Evolutionary conservation across 1,140 invertebrate species (phyloP).

Genomic region (Platyura marginata): DNA sequence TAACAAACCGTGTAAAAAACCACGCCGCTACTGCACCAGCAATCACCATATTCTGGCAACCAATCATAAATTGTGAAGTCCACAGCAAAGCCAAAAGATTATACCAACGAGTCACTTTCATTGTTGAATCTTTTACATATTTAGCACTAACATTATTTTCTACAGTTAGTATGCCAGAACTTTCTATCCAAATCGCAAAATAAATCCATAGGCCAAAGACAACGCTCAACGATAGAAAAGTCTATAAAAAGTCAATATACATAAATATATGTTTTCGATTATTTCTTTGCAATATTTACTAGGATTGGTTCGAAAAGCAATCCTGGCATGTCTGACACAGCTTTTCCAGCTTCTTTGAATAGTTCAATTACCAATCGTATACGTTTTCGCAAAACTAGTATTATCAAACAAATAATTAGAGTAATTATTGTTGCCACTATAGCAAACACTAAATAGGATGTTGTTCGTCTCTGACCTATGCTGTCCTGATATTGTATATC

Average conservation of each 20-base stretch:
- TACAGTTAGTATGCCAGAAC: slow-evolving; percentile 32
- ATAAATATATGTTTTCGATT: not conserved
- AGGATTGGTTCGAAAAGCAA: slow-evolving; percentile 57
- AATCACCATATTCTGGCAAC: slow-evolving; percentile 60
- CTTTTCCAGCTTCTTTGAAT: slow-evolving; percentile 60
- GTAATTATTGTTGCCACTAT: slow-evolving; percentile 41
- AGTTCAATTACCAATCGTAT: slow-evolving; percentile 47
- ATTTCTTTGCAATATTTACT: slow-evolving; percentile 21
- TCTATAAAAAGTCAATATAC: slow-evolving; percentile 28
- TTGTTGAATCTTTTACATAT: slow-evolving; percentile 30
- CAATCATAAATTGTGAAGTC: slow-evolving; percentile 51
- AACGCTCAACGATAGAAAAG: slow-evolving; percentile 35
- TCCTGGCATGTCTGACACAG: slow-evolving; percentile 45
- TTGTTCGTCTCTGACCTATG: slow-evolving; percentile 13
- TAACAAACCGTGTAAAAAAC: slow-evolving; percentile 53
- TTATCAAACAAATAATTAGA: slow-evolving; percentile 39
- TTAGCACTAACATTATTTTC: slow-evolving; percentile 25
- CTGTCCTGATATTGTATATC: slow-evolving; percentile 10
- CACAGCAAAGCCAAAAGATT: slow-evolving; percentile 52
- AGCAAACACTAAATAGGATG: slow-evolving; percentile 32
- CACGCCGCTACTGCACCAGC: slow-evolving; percentile 54
- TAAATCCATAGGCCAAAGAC: slow-evolving; percentile 39
- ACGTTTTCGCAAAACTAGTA: slow-evolving; percentile 53
- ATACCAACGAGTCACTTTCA: slow-evolving; percentile 37
- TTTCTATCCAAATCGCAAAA: slow-evolving; percentile 39